Evolutionary conservation across 92 coral and sea anemone genomes (phyloP).

Genomic region (Metridium senile): DNA sequence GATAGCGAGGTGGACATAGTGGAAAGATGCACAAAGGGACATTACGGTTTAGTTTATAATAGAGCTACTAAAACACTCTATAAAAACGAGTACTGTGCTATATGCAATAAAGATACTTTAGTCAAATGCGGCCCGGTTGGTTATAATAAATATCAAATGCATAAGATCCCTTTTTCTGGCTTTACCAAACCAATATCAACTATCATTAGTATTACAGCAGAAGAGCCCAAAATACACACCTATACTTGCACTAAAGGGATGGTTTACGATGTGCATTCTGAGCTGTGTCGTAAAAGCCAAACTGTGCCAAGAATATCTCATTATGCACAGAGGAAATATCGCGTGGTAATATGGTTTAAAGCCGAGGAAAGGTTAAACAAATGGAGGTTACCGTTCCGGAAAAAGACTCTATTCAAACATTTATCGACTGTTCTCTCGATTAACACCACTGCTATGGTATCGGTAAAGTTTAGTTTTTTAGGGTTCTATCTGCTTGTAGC

Average conservation of each 20-base stretch:
- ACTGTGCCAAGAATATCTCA: constrained; percentile 19
- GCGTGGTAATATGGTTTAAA: constrained; percentile 23
- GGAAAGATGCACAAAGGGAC: constrained; percentile 10
- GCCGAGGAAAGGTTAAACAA: neutral
- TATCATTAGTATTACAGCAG: neutral
- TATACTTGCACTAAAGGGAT: constrained; percentile 1
- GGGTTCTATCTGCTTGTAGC: neutral
- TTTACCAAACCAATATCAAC: constrained; percentile 3
- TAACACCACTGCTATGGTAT: neutral
- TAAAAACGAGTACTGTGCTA: constrained; percentile 9
- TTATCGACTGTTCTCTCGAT: neutral
- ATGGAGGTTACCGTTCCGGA: neutral
- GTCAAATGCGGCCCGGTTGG: neutral
- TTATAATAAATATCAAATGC: neutral
- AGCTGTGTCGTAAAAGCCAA: constrained; percentile 18
- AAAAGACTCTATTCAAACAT: neutral
- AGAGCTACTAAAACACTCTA: neutral
- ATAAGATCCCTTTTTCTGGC: neutral
- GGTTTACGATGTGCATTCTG: constrained; percentile 37
- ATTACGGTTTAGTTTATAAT: constrained; percentile 13
- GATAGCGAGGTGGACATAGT: neutral
- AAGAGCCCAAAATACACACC: neutral
- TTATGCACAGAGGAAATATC: constrained; percentile 10
- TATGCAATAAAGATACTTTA: neutral
- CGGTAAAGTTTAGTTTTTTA: neutral